Percentiles rank a stretch among this genome's conserved stretches.
Conservation (phyloP, 2,888 invertebrate genomes). For the Dorcus hopei region DNA sequence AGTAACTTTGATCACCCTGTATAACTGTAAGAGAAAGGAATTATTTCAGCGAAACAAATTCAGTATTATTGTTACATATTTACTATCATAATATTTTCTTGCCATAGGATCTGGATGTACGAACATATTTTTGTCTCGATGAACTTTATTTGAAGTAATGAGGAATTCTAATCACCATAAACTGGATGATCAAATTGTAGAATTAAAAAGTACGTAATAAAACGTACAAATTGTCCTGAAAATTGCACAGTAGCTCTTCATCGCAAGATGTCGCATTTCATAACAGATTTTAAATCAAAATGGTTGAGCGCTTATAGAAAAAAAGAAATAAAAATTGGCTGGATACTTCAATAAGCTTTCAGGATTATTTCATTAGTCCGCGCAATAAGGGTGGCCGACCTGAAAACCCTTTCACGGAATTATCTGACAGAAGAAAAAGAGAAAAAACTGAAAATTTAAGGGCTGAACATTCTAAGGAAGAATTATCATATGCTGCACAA, state of each 20-base stretch:
- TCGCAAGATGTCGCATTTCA: background rate
- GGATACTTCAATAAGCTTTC: background rate
- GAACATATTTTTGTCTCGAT: background rate
- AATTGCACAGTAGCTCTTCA: background rate
- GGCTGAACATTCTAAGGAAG: background rate
- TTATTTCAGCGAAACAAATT: too few species aligned
- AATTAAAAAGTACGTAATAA: background rate
- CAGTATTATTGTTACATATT: too few species aligned
- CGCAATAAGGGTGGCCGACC: background rate
- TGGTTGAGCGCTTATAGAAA: background rate
- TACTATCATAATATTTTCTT: background rate
- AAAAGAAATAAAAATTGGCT: background rate
- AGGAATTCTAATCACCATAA: background rate
- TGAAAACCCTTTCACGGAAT: background rate
- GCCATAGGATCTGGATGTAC: background rate
- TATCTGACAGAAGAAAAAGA: background rate
- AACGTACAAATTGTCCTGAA: background rate
- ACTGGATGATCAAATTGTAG: background rate
- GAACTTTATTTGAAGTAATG: background rate
- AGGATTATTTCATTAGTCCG: background rate
- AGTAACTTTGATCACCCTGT: too few species aligned
- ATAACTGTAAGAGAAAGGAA: too few species aligned
- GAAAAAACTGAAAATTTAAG: constrained; percentile 2
- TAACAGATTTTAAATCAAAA: background rate
- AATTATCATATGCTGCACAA: constrained; percentile 5